Base-by-base conservation (phyloP, 2,113 vertebrate species). In the Pyxicephalus adspersus region DNA sequence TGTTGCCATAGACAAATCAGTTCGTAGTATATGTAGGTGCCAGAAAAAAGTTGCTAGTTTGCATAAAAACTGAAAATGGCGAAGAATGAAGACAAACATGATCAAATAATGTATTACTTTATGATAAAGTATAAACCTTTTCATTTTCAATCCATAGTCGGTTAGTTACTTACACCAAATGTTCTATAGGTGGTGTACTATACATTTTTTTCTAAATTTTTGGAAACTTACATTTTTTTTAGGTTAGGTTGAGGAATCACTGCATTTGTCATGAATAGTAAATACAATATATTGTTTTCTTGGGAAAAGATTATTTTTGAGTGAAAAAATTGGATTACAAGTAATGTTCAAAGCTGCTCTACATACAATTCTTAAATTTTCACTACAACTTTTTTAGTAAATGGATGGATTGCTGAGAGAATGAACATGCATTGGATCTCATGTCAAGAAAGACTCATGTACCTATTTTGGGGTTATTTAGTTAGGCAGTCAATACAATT, bases 191-290 rank as follows among this genome's bases (percentile, higher is more conserved):
- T n/a, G n/a, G n/a, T n/a, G n/a, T n/a, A n/a, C n/a, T n/a, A n/a
- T n/a, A n/a, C 2, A 3, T 58, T 15, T 22, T 58, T 2, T 16
- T 73, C 70, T 4, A 51, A 64, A 80, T 80, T 72, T 80, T 80
- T 80, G 77, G 65, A 38, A 80, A 72, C 38, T 64, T 72, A 63
- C 78, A 72, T 72, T 72, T 80, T 67, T 67, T 28, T 61, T 23
- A 23, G 54, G 16, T 17, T 18, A 17, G 65, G n/a, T 26, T 29
- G 60, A 22, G 54, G 54, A 66, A 80, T 61, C 77, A 68, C 55
- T 34, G 55, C 66, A 61, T 71, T 22, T 13, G 55, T 22, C 77
- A 61, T 80, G 55, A 22, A 63, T 52, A 65, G 70, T 80, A 65
- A 71, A 54, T 67, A 55, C 65, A 70, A 70, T 68, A 45, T 29